Evolutionary conservation across 2,888 invertebrate genomes (phyloP).

Genomic region (Quadroppia sp.): DNA sequence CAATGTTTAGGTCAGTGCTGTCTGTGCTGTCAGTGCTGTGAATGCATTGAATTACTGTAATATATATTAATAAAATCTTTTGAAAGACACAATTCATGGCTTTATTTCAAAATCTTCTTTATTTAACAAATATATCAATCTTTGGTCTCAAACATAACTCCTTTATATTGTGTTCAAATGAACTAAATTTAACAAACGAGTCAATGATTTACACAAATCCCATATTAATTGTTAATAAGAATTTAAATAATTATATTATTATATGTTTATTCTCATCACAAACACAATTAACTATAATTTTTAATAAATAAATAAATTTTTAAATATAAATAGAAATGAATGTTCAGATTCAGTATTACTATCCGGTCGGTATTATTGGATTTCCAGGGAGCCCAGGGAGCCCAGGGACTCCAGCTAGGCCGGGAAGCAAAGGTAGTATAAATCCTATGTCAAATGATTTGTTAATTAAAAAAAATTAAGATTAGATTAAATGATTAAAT

Average conservation of each 20-base stretch:
- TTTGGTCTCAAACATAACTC: too few species aligned
- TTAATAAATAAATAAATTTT: too few species aligned
- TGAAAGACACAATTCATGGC: background rate
- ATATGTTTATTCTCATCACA: too few species aligned
- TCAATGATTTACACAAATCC: background rate
- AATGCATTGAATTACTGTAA: background rate
- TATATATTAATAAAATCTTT: too few species aligned
- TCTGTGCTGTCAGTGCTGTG: background rate
- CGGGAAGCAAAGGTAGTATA: slow-evolving; percentile 23
- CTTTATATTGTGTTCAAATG: too few species aligned
- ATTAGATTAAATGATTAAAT: background rate
- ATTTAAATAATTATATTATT: too few species aligned
- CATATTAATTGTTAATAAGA: too few species aligned
- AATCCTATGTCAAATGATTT: background rate
- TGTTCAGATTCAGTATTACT: background rate
- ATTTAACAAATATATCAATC: background rate
- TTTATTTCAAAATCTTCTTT: background rate
- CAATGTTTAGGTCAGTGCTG: slow-evolving; percentile 14
- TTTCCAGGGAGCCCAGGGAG: too few species aligned
- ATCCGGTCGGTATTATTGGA: slow-evolving; percentile 7
- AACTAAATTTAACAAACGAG: too few species aligned
- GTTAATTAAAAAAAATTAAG: too few species aligned
- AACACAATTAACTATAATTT: too few species aligned
- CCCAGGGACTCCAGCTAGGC: background rate
- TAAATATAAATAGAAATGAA: background rate